These are phyloP conservation scores for Mylabris phalerata DNA, from an alignment of 1,140 invertebrate genomes.

Conservation along the genomic window DNA sequence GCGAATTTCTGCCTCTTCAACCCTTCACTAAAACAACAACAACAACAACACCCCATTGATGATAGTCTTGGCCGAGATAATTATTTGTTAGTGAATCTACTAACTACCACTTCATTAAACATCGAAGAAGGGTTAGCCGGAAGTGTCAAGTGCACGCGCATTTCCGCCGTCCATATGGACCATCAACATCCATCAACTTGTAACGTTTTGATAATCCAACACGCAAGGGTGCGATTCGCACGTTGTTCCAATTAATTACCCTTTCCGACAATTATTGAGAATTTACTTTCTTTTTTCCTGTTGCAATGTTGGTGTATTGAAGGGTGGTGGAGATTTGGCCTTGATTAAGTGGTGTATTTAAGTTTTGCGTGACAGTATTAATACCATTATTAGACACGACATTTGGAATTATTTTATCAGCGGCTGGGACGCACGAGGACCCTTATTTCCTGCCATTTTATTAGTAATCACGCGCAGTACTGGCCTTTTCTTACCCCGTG, in stretches of 20 bases:
- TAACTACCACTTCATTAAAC: constrained; percentile 23
- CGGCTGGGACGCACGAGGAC: constrained; percentile 40
- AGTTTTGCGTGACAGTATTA: constrained; percentile 28
- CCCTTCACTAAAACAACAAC: background rate
- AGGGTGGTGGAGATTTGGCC: constrained; percentile 8
- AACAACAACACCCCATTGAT: background rate
- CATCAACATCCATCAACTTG: constrained; percentile 30
- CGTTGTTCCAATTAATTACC: background rate
- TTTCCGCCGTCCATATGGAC: constrained; percentile 29
- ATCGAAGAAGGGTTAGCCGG: constrained; percentile 33
- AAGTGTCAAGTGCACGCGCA: constrained; percentile 39
- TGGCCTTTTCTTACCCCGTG: constrained; percentile 40
- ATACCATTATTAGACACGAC: constrained; percentile 42
- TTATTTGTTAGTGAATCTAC: constrained; percentile 4
- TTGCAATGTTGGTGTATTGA: no score
- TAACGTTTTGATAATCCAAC: constrained; percentile 4
- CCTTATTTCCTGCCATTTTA: constrained; percentile 43
- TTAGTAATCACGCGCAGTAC: constrained; percentile 41
- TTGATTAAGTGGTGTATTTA: constrained; percentile 36
- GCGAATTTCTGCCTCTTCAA: constrained; percentile 1
- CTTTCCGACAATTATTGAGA: no score
- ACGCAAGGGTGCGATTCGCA: constrained; percentile 14
- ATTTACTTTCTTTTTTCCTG: no score
- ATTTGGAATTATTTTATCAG: constrained; percentile 44
- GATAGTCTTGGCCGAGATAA: background rate